phyloP scores from a whole-genome alignment of 2,888 invertebrate species.

The Pollenia griseotomentosa region DNA sequence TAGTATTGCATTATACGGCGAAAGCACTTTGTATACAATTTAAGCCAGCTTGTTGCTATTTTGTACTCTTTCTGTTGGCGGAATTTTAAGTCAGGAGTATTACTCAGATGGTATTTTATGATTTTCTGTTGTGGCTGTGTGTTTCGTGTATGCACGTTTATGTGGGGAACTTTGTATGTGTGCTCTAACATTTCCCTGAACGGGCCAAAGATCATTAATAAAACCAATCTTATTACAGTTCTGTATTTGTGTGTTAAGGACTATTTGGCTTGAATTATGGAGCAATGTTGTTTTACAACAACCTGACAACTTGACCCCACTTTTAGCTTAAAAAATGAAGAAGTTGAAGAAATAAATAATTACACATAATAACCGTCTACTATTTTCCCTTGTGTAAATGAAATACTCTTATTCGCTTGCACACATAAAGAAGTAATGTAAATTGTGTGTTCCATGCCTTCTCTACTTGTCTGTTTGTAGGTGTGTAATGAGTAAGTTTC shows the following conservation, averaged over 20 bases:
- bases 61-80: constrained; percentile 9
- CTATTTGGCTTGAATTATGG: constrained; percentile 49
- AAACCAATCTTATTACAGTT: constrained; percentile 37
- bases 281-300: constrained; percentile 47
- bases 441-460: no score
- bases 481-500: constrained; percentile 14
- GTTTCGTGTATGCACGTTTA: not conserved
- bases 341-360: constrained; percentile 44
- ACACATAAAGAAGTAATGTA: no score
- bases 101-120: constrained; percentile 16
- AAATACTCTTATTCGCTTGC: no score
- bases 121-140: not conserved
- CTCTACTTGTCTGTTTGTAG: constrained; percentile 1
- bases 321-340: constrained; percentile 10
- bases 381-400: constrained; percentile 9
- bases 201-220: constrained; percentile 44
- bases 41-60: constrained; percentile 46
- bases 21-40: constrained; percentile 61
- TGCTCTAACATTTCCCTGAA: constrained; percentile 28
- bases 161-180: not conserved
- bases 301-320: constrained; percentile 68
- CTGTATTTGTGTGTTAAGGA: constrained; percentile 29
- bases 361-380: constrained; percentile 60
- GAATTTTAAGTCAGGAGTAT: not conserved
- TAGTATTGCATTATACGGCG: not conserved